A percentile compares a stretch with the other conserved stretches of the same genome.
Conservation (phyloP, 1,140 invertebrate genomes). For the Drosophila asahinai region DNA sequence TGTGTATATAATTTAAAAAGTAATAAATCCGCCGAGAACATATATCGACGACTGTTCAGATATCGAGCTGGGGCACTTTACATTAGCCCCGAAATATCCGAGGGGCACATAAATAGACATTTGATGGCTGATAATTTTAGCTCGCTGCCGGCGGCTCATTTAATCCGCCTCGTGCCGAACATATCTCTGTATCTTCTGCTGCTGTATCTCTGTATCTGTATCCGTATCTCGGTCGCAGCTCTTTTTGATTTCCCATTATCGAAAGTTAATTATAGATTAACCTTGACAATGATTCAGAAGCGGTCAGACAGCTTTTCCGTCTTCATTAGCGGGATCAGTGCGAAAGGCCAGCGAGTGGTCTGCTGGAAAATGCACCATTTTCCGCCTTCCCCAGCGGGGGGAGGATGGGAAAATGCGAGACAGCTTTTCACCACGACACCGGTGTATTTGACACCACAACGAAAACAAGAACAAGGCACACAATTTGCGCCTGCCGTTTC, state of each 20-base stretch:
- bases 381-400: neutral
- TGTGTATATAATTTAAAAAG: neutral
- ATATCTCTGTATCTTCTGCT: neutral
- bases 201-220: neutral
- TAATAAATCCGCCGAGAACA: neutral
- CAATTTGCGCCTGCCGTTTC: slow-evolving; percentile 23
- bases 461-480: slow-evolving; percentile 22
- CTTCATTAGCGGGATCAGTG: slow-evolving; percentile 36
- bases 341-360: neutral
- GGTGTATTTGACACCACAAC: slow-evolving; percentile 36
- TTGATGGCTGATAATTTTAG: slow-evolving; percentile 48
- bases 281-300: slow-evolving; percentile 45
- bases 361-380: slow-evolving; percentile 24
- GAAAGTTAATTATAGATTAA: slow-evolving; percentile 52
- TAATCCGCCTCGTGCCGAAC: slow-evolving; percentile 39
- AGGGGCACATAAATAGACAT: slow-evolving; percentile 45
- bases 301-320: slow-evolving; percentile 27
- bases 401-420: neutral
- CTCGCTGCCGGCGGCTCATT: slow-evolving; percentile 20
- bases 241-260: slow-evolving; percentile 34
- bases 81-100: slow-evolving; percentile 14
- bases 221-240: neutral
- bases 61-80: slow-evolving; percentile 11
- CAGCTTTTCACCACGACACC: slow-evolving; percentile 42
- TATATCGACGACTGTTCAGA: neutral